Base-by-base conservation (phyloP, 2,888 invertebrate genomes). In the Malacosoma neustria region DNA sequence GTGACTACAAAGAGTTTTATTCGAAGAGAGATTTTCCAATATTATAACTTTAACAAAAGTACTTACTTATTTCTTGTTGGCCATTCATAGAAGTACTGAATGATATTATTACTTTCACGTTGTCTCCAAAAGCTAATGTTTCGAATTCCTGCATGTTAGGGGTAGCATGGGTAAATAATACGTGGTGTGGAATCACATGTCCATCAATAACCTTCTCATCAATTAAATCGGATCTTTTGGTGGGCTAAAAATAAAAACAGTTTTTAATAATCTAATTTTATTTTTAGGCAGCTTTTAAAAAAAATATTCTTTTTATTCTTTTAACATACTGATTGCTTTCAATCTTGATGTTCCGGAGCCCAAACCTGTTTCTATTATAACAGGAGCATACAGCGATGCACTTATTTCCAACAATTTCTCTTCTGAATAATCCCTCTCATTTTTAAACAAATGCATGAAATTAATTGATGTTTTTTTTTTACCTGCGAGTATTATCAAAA, bases 161-260 rank as follows among this genome's bases (percentile, higher is more conserved):
- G 1, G 94, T 93, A 11, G 96, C 93, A 48, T 93, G 89, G 0
- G 95, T 95, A 76, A 97, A 97, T 39, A 97, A 88, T 13, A 95
- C 95, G 62, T 93, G 90, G 61, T 92, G 91, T 0, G 95, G 94
- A 51, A 97, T 93, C 37, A 97, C 92, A 71, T 97, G 97, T 0
- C 95, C 96, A 66, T 96, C 95, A 43, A 97, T 91, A 38, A 96
- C 94, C 68, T 93, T 93, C 33, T 87, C 90, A 68, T 96, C 95
- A 42, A 96, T 92, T 56, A 92, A 87, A 54, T 92, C 91, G 15
- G 91, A 90, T 45, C 92, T 87, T 6, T 91, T 89, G 13, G 89
- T 86, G 42, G 90, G 90, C 92, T 92, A 61, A 11, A 67, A 68
- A 30, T 41, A 38, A 43, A 42, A 40, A 12, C n/a, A n/a, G n/a